Percentiles rank a stretch among this genome's conserved stretches.
phyloP scores from a whole-genome alignment of 2,888 invertebrate species.

The Drosophila neonasuta region DNA sequence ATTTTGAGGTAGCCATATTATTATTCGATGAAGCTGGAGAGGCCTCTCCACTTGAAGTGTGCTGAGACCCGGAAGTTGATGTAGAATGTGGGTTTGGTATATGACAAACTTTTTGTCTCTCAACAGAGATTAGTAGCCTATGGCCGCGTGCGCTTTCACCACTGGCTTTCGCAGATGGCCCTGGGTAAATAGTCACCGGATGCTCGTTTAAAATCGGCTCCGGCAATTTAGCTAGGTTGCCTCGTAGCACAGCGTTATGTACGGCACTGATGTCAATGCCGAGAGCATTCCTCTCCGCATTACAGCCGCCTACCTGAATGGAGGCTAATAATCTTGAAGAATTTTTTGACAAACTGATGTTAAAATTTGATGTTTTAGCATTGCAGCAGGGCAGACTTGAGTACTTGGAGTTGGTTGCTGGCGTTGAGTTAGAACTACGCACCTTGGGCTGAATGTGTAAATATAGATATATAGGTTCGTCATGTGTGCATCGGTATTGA shows the following conservation, averaged over 20 bases:
- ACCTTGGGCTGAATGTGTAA: slow-evolving; percentile 79
- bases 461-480: slow-evolving; percentile 21
- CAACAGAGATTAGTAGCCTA: slow-evolving; percentile 84
- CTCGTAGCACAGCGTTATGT: slow-evolving; percentile 82
- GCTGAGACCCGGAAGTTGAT: slow-evolving; percentile 66
- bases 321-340: slow-evolving; percentile 53
- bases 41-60: slow-evolving; percentile 69
- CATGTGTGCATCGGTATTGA: background rate
- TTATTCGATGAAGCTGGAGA: slow-evolving; percentile 66
- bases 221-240: slow-evolving; percentile 81
- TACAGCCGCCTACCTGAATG: slow-evolving; percentile 76
- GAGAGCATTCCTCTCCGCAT: slow-evolving; percentile 80
- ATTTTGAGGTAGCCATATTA: slow-evolving; percentile 75
- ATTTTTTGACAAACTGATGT: slow-evolving; percentile 45
- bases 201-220: slow-evolving; percentile 84
- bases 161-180: slow-evolving; percentile 74
- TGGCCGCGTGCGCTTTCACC: slow-evolving; percentile 61
- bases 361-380: slow-evolving; percentile 62
- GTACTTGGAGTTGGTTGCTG: slow-evolving; percentile 80
- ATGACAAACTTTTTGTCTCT: slow-evolving; percentile 90
- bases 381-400: slow-evolving; percentile 82
- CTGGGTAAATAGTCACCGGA: slow-evolving; percentile 87
- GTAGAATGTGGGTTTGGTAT: slow-evolving; percentile 79
- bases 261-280: slow-evolving; percentile 83
- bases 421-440: slow-evolving; percentile 70